Base-by-base conservation (phyloP, 1,140 invertebrate genomes). In the Eupeodes corollae region DNA sequence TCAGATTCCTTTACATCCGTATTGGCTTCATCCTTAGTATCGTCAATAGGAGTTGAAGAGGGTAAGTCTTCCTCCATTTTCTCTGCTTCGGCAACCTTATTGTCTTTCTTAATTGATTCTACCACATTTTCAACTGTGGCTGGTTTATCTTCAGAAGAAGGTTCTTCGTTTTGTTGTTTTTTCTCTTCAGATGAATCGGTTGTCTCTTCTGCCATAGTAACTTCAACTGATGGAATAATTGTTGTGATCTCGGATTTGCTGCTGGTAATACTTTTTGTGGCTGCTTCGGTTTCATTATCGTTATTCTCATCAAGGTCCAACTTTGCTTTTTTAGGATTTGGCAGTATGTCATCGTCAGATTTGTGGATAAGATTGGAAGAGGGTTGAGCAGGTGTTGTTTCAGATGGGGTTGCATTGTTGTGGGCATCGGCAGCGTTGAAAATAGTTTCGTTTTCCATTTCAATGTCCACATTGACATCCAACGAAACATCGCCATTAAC, bases 401-500 rank as follows among this genome's bases (percentile, higher is more conserved):
- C 48, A 15, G 41, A 38, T 18, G 30, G 38, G 18, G 16, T 41
- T n/a, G 31, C 10, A 19, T 19, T 38, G 41, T 57, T 47, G 30
- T 54, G 53, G 72, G 75, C 32, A 40, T 57, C 48, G 14, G 51
- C 56, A 37, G 74, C 73, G 52, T 75, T 77, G 68, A 77, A 79
- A 16, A 73, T 68, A 30, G 67, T 58, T 58, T 75, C 73, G 54
- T 80, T 77, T 57, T 82, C 79, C 77, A 81, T 80, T 64, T 82
- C 79, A 15, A 77, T 75, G 56, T 80, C 79, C 30, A 82, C 76
- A 64, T 80, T 80, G 33, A 80, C 79, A 51, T 82, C 79, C 14
- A 75, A 70, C 42, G 74, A 75, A 15, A 75, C 71, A 50, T 77
- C 75, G 6, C 75, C 75, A 62, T 78, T 78, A 0, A 76, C 68